A percentile compares a stretch with the other conserved stretches of the same genome.
phyloP scores from a whole-genome alignment of 35 echinoderm and acorn worm genomes.

The Heliocidaris tuberculata region DNA sequence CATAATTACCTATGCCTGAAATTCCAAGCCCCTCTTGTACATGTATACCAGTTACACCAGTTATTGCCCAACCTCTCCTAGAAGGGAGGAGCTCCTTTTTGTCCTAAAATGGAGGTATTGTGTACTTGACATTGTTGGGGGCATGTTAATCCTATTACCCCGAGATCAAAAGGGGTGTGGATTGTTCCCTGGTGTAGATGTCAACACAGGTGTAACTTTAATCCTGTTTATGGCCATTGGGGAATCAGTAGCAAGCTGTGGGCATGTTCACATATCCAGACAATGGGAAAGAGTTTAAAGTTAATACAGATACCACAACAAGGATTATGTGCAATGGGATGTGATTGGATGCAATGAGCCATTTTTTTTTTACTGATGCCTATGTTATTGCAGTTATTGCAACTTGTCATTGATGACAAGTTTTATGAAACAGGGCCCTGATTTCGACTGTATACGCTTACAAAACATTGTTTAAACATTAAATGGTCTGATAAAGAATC shows the following conservation, averaged over 20 bases:
- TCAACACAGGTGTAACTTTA: conserved; percentile 13
- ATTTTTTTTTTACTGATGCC: no score
- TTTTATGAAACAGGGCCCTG: no score
- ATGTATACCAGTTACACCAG: not conserved
- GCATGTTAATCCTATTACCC: not conserved
- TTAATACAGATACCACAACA: no score
- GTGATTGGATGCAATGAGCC: no score
- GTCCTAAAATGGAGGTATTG: not conserved
- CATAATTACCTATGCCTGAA: not conserved
- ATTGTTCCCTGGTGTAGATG: not conserved
- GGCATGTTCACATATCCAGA: not conserved
- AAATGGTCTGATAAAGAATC: no score
- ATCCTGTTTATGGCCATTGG: not conserved
- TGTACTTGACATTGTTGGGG: conserved; percentile 15
- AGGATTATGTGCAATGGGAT: no score
- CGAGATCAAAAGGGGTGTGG: not conserved
- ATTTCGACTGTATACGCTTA: no score
- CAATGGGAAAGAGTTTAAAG: not conserved
- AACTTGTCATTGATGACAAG: no score
- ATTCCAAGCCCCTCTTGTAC: not conserved
- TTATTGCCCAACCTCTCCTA: not conserved
- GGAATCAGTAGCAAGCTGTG: not conserved
- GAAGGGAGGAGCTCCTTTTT: not conserved
- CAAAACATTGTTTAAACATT: no score
- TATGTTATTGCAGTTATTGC: no score